Evolutionary conservation across 2,797 vertebrate genomes (phyloP), one percentile per base, ranked within the genome.

Genomic region (Rhincodon typus): DNA sequence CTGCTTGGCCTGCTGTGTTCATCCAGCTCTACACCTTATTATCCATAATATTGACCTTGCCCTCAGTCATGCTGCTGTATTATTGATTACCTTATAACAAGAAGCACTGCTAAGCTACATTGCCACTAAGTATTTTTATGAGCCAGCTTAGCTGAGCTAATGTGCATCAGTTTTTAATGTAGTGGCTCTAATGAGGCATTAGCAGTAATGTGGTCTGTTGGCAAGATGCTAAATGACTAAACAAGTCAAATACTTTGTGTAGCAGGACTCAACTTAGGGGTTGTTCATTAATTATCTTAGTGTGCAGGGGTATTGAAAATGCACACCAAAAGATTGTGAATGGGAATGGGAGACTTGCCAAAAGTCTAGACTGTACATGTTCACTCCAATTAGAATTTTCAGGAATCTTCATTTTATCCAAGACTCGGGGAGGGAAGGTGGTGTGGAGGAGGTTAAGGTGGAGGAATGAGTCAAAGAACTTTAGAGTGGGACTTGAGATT

Each of bases 131-230:
- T 77, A 95, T 95, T 95, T 95, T 77, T 95, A 95, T 95, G 70
- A 95, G 70, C 30, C 94, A 95, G 46, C 70, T 77, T 95, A 95
- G 70, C 94, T 95, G 19, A 34, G 70, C 70, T 95, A 95, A 95
- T 95, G 70, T 95, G 94, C 94, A 95, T 74, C 70, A 95, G 94
- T 77, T 95, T 95, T 95, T 95, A 95, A 95, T 95, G 94, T 95
- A 95, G 94, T 95, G 70, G 94, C 70, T 95, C 94, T 95, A 95
- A 95, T 95, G 94, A 95, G 94, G 74, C 94, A 95, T 95, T 77
- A 95, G 94, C 94, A 95, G 74, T 77, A 95, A 95, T 95, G 46
- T 95, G 94, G 70, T 95, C 94, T 77, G 94, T 46, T 77, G 94
- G 70, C 46, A 95, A 95, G 13, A 95, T 95, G 94, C 70, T 95